Percentiles rank a stretch among this genome's conserved stretches.
Evolutionary conservation across 1,140 invertebrate species (phyloP).

Genomic region (Drosophila elegans): DNA sequence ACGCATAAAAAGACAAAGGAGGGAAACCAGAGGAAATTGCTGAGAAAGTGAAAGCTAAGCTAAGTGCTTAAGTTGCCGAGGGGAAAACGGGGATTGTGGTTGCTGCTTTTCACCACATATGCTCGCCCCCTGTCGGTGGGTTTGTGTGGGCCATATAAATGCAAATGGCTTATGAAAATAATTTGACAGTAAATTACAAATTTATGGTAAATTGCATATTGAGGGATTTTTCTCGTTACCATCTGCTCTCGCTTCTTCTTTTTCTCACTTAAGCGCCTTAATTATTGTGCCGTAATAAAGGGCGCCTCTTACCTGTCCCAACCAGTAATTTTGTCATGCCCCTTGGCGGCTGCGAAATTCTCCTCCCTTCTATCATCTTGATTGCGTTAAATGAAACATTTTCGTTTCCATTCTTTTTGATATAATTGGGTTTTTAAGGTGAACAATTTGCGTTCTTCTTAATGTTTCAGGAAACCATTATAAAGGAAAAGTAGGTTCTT

Average conservation of each 20-base stretch:
- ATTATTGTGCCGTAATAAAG: slow-evolving; percentile 61
- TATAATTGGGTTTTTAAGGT: slow-evolving; percentile 80
- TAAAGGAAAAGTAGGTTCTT: slow-evolving; percentile 28
- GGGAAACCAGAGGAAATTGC: slow-evolving; percentile 36
- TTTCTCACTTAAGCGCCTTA: slow-evolving; percentile 35
- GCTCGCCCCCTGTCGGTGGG: slow-evolving; percentile 5
- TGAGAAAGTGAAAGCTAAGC: slow-evolving; percentile 47
- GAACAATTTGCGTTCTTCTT: slow-evolving; percentile 55
- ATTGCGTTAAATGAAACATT: slow-evolving; percentile 76
- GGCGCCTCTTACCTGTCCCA: slow-evolving; percentile 27
- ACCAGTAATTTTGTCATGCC: slow-evolving; percentile 29
- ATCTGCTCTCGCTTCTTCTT: slow-evolving; percentile 45
- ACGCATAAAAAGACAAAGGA: slow-evolving; percentile 40
- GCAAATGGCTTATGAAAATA: slow-evolving; percentile 82
- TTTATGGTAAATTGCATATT: slow-evolving; percentile 84
- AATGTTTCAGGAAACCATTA: slow-evolving; percentile 71
- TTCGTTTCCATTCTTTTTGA: slow-evolving; percentile 43
- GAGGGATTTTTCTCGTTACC: slow-evolving; percentile 68
- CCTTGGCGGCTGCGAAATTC: slow-evolving; percentile 50
- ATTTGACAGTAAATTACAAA: slow-evolving; percentile 81
- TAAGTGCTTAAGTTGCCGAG: slow-evolving; percentile 36
- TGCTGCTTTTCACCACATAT: slow-evolving; percentile 37
- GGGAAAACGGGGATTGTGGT: slow-evolving; percentile 18
- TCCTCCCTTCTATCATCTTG: slow-evolving; percentile 62
- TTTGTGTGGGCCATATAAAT: slow-evolving; percentile 64